These are phyloP conservation scores for Heliocidaris tuberculata DNA, from an alignment of 35 echinoderm and acorn worm species.

Conservation along the genomic window DNA sequence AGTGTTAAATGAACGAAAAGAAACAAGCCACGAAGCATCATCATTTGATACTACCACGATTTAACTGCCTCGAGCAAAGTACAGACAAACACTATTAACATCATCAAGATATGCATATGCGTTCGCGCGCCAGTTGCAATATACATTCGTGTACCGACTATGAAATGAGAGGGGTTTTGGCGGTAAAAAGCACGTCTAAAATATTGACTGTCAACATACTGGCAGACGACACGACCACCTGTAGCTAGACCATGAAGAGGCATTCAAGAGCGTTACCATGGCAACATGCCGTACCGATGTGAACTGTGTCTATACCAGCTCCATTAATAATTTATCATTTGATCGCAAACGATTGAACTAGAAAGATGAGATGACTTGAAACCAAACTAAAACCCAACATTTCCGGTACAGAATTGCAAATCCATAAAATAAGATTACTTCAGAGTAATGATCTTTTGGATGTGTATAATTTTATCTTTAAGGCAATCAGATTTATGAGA, in stretches of 20 bases:
- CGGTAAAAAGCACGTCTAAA: background rate
- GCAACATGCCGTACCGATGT: background rate
- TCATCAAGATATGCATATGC: background rate
- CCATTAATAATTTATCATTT: background rate
- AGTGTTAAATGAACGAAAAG: background rate
- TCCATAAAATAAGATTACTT: background rate
- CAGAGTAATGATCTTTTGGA: background rate
- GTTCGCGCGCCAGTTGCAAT: background rate
- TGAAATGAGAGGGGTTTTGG: background rate
- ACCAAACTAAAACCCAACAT: background rate
- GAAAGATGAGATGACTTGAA: background rate
- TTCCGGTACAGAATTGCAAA: background rate
- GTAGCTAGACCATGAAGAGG: background rate
- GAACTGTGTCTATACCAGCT: background rate
- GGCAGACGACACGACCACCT: background rate
- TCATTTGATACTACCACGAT: background rate
- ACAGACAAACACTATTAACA: background rate
- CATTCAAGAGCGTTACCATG: background rate
- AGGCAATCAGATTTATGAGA: too few relatives aligned
- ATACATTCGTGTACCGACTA: background rate
- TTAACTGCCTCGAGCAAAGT: background rate
- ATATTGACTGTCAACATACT: background rate
- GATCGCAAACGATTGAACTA: too few relatives aligned
- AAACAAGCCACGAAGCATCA: background rate
- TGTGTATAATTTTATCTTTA: too few relatives aligned